Conservation (phyloP, 2,113 vertebrate species). For the Sitta europaea region DNA sequence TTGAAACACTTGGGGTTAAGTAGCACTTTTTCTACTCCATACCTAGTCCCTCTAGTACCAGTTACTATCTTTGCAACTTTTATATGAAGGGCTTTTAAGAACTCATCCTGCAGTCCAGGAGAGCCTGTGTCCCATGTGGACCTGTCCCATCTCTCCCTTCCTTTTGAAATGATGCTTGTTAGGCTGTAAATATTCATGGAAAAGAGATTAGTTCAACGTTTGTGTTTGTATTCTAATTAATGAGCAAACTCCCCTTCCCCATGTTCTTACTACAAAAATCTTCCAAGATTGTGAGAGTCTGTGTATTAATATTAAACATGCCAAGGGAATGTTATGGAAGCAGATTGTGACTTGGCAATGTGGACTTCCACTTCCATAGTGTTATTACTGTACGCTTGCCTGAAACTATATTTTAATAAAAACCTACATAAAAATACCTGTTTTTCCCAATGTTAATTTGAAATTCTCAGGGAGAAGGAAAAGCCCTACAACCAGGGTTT, state of each 20-base stretch:
- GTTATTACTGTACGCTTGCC: neutral
- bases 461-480: neutral
- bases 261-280: accelerated
- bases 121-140: neutral
- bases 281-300: neutral
- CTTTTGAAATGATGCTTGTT: neutral
- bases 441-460: neutral
- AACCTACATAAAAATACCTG: neutral
- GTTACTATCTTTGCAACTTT: neutral
- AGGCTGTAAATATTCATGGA: neutral
- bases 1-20: neutral
- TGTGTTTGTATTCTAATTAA: neutral
- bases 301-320: neutral
- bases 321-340: neutral
- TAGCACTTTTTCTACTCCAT: neutral
- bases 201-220: neutral
- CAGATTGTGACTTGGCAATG: neutral
- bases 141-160: neutral
- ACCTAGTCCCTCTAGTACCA: neutral
- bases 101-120: neutral
- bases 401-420: neutral
- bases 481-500: neutral
- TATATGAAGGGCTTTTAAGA: neutral
- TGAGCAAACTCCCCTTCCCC: neutral
- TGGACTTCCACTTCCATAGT: neutral